Base-by-base conservation (phyloP, 2,797 vertebrate genomes). In the Bradypus variegatus region DNA sequence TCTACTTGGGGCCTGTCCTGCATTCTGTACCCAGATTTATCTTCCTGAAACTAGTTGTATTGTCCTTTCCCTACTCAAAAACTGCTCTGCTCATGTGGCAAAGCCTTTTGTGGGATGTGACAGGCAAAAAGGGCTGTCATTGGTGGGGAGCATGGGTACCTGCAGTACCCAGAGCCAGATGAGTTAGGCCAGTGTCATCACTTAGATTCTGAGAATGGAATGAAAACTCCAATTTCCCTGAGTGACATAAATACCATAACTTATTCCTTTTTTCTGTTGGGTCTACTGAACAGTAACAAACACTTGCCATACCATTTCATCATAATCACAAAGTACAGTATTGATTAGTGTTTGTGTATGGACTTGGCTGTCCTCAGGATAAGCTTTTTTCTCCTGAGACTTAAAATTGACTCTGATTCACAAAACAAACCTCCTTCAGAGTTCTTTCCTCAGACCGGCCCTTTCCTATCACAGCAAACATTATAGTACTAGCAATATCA, bases 331-430 rank as follows among this genome's bases (percentile, higher is more conserved):
- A 58, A 92, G 53, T 82, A 38, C 10, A 62, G 33, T 80, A 53
- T 41, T 82, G 38, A 76, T 60, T 65, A 36, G 38, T 45, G 2
- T 78, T 18, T 91, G 5, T 53, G 1, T 89, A 38, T 27, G 65
- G n/a, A 82, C 70, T 88, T 72, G 70, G 75, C 80, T 55, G 13
- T 80, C 62, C 65, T 92, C 69, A 29, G 29, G 2, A 79, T 78
- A 90, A 77, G 29, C 53, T 76, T 93, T 82, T 69, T 89, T 29
- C 38, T 72, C 36, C n/a, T 33, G 12, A 95, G 41, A 76, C 62
- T 91, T 92, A 72, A 73, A 90, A 60, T 48, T 50, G 64, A 89
- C 76, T 87, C 83, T 50, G 64, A 89, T 80, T 87, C 83, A 85
- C 62, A 86, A 72, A 77, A 80, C 75, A 92, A 64, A 89, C 60